Percentiles rank a stretch among this genome's conserved stretches.
Evolutionary conservation across 1,140 invertebrate genomes (phyloP).

Genomic region (Hylaeus anthracinus): DNA sequence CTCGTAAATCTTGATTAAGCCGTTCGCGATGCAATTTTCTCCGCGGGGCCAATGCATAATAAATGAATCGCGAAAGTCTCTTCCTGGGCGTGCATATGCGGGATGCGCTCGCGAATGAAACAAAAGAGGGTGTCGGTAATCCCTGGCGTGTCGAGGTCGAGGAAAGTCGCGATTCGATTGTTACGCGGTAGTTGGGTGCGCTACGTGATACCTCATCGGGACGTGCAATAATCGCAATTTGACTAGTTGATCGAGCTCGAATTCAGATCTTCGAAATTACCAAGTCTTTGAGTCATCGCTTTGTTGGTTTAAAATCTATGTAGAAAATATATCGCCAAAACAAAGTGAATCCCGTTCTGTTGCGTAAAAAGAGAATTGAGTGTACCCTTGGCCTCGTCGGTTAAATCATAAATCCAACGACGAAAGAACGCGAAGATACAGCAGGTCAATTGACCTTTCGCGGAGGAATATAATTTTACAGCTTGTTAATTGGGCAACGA

Average conservation of each 20-base stretch:
- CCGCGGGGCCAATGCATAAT: conserved; percentile 7
- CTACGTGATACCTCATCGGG: conserved; percentile 24
- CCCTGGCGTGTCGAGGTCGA: background rate
- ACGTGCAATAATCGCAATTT: background rate
- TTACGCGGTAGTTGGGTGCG: conserved; percentile 4
- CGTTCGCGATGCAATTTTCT: conserved; percentile 25
- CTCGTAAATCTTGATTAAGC: conserved; percentile 37
- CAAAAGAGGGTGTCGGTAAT: background rate
- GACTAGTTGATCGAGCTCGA: background rate
- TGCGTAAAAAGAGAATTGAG: too few species aligned
- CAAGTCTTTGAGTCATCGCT: too few species aligned
- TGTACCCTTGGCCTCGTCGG: too few species aligned
- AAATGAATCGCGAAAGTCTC: conserved; percentile 27
- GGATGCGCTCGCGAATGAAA: background rate
- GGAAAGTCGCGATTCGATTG: conserved; percentile 12
- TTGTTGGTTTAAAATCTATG: too few species aligned
- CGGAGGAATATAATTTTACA: background rate
- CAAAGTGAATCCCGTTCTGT: too few species aligned
- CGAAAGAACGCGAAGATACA: background rate
- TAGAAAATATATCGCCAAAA: too few species aligned
- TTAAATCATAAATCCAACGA: background rate
- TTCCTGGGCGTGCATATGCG: background rate
- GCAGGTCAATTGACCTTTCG: background rate
- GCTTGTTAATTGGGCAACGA: background rate
- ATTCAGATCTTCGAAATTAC: background rate